These are phyloP conservation scores for Acrocephalus kingi DNA, from an alignment of 2,113 vertebrate genomes.

Conservation along the genomic window DNA sequence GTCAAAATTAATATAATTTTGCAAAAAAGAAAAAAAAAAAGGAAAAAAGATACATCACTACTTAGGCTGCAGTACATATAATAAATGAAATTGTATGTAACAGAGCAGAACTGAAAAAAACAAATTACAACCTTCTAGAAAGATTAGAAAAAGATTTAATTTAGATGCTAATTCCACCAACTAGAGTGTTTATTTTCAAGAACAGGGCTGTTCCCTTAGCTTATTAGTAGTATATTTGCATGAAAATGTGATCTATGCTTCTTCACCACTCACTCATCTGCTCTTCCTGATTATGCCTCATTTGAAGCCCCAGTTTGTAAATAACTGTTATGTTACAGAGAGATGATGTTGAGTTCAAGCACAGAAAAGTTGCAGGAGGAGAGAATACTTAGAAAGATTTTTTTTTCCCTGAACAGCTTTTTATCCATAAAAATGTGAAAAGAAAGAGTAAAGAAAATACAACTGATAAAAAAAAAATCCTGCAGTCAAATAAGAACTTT, in stretches of 20 bases:
- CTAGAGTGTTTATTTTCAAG: background rate
- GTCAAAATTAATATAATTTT: background rate
- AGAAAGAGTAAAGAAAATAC: background rate
- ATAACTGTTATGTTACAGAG: background rate
- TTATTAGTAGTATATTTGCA: conserved; percentile 50
- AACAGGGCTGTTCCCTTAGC: background rate
- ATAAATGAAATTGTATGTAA: background rate
- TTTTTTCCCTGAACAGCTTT: background rate
- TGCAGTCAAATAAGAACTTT: background rate
- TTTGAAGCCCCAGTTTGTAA: conserved; percentile 9
- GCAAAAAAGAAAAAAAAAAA: background rate
- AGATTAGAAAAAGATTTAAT: background rate
- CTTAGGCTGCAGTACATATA: background rate
- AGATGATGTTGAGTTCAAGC: background rate
- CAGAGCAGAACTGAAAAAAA: background rate
- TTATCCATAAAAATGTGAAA: conserved; percentile 13
- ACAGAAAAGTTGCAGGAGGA: background rate
- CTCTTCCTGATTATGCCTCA: background rate
- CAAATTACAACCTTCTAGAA: background rate
- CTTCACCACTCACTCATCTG: background rate
- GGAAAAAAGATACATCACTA: background rate
- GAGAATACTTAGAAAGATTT: conserved; percentile 7
- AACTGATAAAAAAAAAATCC: background rate
- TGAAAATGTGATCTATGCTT: conserved; percentile 27
- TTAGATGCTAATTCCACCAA: conserved; percentile 25